These are phyloP conservation scores for Nemoura dubitans DNA, from an alignment of 2,888 invertebrate genomes.

Conservation along the genomic window DNA sequence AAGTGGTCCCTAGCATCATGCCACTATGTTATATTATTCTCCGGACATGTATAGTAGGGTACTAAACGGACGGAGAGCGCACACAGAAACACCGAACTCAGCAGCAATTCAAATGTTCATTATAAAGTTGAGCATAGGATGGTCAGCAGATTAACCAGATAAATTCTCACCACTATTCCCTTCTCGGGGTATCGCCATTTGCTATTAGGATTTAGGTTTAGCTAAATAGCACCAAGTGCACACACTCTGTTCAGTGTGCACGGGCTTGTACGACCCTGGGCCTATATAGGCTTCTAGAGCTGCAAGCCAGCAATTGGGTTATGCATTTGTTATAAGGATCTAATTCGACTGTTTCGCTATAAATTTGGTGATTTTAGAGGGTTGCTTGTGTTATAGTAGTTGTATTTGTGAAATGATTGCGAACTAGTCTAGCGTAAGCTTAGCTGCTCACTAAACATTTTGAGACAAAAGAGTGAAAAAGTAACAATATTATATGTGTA, in stretches of 20 bases:
- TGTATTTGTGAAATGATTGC: no score
- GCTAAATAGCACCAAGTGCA: conserved; percentile 31
- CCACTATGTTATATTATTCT: conserved; percentile 27
- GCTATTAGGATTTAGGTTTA: conserved; percentile 33
- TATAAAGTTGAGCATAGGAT: conserved; percentile 42
- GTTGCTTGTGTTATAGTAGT: no score
- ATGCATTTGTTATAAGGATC: background rate
- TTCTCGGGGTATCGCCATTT: background rate
- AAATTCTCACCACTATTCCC: conserved; percentile 42
- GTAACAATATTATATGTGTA: background rate
- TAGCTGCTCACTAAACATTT: background rate
- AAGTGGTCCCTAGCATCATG: conserved; percentile 29
- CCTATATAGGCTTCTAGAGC: no score
- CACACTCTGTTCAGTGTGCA: background rate
- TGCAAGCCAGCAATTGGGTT: background rate
- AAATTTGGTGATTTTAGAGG: background rate
- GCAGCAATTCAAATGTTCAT: conserved; percentile 43
- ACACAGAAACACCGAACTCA: conserved; percentile 19
- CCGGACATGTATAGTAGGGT: conserved; percentile 19
- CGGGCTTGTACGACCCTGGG: background rate
- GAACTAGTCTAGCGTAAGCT: no score
- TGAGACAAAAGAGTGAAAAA: background rate
- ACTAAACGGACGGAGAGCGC: background rate
- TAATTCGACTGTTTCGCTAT: background rate
- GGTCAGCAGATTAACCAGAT: conserved; percentile 46